These are phyloP conservation scores for Cryptosula pallasiana DNA, from an alignment of 2,888 invertebrate species.

Conservation along the genomic window DNA sequence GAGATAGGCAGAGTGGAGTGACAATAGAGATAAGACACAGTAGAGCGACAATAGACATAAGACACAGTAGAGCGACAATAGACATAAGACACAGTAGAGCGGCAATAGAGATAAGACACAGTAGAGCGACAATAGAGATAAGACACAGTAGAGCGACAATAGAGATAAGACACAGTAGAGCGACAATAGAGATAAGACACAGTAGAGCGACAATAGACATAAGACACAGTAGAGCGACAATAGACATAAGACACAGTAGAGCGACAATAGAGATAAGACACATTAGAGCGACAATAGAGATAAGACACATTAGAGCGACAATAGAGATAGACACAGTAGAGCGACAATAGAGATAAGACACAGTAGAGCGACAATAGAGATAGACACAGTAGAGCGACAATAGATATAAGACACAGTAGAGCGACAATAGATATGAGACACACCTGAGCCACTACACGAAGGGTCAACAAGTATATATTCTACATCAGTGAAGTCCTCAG, in stretches of 20 bases:
- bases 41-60: neutral
- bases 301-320: neutral
- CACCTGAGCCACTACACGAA: slow-evolving; percentile 89
- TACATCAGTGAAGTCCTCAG: slow-evolving; percentile 56
- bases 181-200: too few relatives aligned
- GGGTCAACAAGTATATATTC: slow-evolving; percentile 93
- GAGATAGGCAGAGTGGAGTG: neutral
- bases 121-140: too few relatives aligned
- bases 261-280: too few relatives aligned
- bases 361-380: neutral
- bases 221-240: too few relatives aligned
- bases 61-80: slow-evolving; percentile 82
- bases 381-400: neutral
- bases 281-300: neutral
- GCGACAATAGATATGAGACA: neutral
- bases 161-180: too few relatives aligned
- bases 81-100: too few relatives aligned
- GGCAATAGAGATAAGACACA: too few relatives aligned
- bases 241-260: too few relatives aligned
- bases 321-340: neutral
- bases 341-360: neutral
- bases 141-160: too few relatives aligned
- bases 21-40: neutral
- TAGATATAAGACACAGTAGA: neutral
- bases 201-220: too few relatives aligned